A percentile compares a stretch with the other conserved stretches of the same genome.
phyloP scores from a whole-genome alignment of 2,888 invertebrate species.

The Acanthoscelides obtectus region DNA sequence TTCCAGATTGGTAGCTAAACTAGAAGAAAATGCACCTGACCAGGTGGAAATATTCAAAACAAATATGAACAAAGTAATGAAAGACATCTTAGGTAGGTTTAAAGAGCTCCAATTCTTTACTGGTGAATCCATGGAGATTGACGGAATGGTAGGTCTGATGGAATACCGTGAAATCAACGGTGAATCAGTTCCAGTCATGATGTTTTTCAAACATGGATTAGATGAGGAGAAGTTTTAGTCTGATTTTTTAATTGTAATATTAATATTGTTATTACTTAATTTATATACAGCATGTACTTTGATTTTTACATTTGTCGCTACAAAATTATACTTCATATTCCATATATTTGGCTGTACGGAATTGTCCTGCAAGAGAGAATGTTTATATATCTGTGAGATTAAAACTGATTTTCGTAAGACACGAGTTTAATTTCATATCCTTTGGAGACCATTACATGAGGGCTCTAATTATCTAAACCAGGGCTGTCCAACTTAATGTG shows the following conservation, averaged over 20 bases:
- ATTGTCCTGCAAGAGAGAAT: conserved; percentile 17
- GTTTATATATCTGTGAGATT: conserved; percentile 24
- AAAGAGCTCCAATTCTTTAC: conserved; percentile 90
- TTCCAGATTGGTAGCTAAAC: conserved; percentile 68
- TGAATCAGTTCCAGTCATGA: conserved; percentile 77
- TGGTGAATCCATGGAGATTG: conserved; percentile 90
- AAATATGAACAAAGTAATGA: conserved; percentile 91
- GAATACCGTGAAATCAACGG: conserved; percentile 90
- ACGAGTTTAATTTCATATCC: background rate
- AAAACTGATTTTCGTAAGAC: conserved; percentile 22
- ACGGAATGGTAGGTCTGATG: conserved; percentile 89
- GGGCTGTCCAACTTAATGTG: too few relatives aligned
- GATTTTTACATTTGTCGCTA: conserved; percentile 6
- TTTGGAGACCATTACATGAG: too few relatives aligned
- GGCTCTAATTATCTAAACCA: too few relatives aligned
- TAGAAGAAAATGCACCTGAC: conserved; percentile 76
- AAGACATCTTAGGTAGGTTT: conserved; percentile 84
- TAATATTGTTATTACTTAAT: conserved; percentile 20
- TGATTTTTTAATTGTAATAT: conserved; percentile 14
- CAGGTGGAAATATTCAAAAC: conserved; percentile 86
- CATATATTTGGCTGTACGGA: conserved; percentile 7
- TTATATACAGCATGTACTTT: conserved; percentile 16
- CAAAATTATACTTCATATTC: conserved; percentile 14
- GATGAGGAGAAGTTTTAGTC: conserved; percentile 90
- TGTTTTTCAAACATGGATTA: conserved; percentile 95